Base-by-base conservation (phyloP, 1,140 invertebrate genomes). In the Saccostrea cuccullata region DNA sequence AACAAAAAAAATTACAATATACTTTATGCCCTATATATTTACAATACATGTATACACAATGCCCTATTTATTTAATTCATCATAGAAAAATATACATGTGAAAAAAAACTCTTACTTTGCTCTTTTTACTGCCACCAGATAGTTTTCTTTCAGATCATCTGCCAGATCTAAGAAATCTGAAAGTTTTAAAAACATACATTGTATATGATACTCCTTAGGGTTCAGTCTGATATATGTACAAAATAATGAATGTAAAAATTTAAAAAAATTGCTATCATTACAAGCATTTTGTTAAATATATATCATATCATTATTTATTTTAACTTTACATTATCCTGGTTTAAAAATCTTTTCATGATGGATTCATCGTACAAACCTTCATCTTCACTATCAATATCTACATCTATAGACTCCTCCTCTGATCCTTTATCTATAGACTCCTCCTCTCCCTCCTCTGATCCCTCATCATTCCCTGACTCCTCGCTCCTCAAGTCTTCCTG, bases 341-440 rank as follows among this genome's bases (percentile, higher is more conserved):
- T n/a, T n/a, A n/a, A n/a, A 73, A 30, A 30, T 30, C 26, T 77
- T 77, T 20, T 64, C 6, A 64, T 17, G 17, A 64, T 64, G n/a
- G 13, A 64, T 2, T n/a, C n/a, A 64, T 64, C 58, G n/a, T 20
- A 64, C 58, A 64, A 64, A 77, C 70, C 70, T 77, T 77, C 70
- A 77, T 77, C 70, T 13, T 77, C 70, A 77, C 70, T 77, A 77
- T 77, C 70, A 1, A 77, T 17, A 26, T 36, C 70, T 30, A 77
- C 30, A 36, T 36, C 30, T 36, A 36, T 36, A 36, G 30, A 36
- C 30, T 36, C 30, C 30, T 36, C 30, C 30, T 36, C 30, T 36
- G 30, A 36, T 36, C 30, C 30, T 36, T 36, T 30, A 26, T 77
- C 70, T 77, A 77, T 30, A 13, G 70, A 36, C 1, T 36, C 26